A percentile compares a stretch with the other conserved stretches of the same genome.
Conservation (phyloP, 2,113 vertebrate species). For the Oncorhynchus gorbuscha region DNA sequence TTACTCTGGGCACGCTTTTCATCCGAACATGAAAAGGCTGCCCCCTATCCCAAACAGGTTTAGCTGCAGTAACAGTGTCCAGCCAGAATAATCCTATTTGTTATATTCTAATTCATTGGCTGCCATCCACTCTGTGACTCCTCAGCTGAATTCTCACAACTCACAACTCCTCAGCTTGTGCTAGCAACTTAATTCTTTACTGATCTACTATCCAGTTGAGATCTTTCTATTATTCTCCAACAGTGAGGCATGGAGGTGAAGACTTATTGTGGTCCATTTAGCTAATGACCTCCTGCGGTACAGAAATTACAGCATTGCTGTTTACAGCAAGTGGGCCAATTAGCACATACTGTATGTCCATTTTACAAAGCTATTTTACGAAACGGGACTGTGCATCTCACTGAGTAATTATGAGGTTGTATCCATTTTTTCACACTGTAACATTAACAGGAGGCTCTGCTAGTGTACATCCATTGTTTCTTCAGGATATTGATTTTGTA, state of each 20-base stretch:
- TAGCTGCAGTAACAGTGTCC: background rate
- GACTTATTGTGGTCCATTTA: constrained; percentile 79
- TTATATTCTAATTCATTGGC: constrained; percentile 55
- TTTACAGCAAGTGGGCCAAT: constrained; percentile 35
- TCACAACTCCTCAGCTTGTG: constrained; percentile 40
- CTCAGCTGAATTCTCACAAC: constrained; percentile 3
- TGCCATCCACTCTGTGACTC: constrained; percentile 52
- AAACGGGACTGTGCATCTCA: background rate
- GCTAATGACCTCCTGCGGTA: constrained; percentile 70
- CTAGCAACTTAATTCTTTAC: constrained; percentile 74
- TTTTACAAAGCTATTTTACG: background rate
- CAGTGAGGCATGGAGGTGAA: constrained; percentile 70
- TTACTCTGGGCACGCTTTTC: too few species aligned
- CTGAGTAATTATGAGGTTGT: background rate
- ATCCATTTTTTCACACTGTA: background rate
- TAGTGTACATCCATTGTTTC: background rate
- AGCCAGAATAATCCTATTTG: constrained; percentile 17
- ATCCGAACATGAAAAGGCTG: too few species aligned
- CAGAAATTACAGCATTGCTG: constrained; percentile 69
- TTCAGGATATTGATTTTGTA: background rate
- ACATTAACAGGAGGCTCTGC: background rate
- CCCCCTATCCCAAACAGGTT: too few species aligned
- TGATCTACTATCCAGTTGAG: constrained; percentile 73
- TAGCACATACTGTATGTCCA: constrained; percentile 25
- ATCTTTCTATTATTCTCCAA: constrained; percentile 68